These are phyloP conservation scores for Indicator indicator DNA, from an alignment of 2,113 vertebrate species.

Conservation along the genomic window DNA sequence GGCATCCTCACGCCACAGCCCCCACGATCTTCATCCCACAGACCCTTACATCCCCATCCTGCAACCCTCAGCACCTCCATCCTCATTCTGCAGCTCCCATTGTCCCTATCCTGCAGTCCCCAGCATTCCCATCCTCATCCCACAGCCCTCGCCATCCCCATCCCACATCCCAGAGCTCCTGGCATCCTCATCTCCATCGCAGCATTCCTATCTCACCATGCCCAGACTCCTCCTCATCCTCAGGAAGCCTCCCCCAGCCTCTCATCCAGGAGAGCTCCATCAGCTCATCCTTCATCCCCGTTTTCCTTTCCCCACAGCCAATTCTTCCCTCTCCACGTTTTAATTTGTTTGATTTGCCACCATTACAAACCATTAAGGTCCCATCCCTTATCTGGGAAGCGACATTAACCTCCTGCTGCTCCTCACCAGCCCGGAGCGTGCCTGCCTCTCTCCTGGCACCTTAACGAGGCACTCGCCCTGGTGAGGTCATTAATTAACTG, in stretches of 20 bases:
- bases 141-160: neutral
- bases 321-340: neutral
- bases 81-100: neutral
- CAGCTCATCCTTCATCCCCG: neutral
- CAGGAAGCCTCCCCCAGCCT: neutral
- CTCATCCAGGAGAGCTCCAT: fast-evolving
- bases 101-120: neutral
- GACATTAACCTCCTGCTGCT: slow-evolving; percentile 37
- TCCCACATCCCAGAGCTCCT: neutral
- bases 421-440: neutral
- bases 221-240: neutral
- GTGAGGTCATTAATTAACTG: slow-evolving; percentile 4
- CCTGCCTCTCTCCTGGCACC: neutral
- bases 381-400: slow-evolving; percentile 1
- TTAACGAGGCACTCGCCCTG: neutral
- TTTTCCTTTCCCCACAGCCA: neutral
- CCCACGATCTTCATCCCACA: neutral
- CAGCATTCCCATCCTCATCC: neutral
- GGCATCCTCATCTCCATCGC: neutral
- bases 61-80: neutral
- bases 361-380: slow-evolving; percentile 12
- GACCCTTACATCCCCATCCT: neutral
- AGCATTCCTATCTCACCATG: neutral
- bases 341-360: slow-evolving; percentile 1
- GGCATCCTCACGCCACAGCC: neutral